A percentile compares a stretch with the other conserved stretches of the same genome.
phyloP scores from a whole-genome alignment of 2,797 vertebrate species.

The Pteropus rufus region DNA sequence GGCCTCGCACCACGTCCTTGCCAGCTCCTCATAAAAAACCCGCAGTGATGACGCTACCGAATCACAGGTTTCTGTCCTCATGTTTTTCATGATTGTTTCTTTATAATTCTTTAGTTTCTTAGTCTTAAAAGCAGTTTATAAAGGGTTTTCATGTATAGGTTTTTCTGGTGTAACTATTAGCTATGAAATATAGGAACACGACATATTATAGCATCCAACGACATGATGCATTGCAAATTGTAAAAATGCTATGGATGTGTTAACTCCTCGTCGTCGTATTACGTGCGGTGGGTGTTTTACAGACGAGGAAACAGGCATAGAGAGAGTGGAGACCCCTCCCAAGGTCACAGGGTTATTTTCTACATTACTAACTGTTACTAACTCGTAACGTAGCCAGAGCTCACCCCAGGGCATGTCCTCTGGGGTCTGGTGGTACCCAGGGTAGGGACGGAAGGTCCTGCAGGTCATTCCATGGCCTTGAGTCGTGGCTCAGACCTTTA shows the following conservation, averaged over 20 bases:
- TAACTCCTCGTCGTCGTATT: not conserved
- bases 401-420: not conserved
- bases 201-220: not conserved
- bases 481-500: rapidly evolving
- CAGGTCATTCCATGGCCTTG: rapidly evolving
- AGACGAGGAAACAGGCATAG: not conserved
- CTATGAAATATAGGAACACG: not conserved
- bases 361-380: no score
- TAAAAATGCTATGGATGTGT: not conserved
- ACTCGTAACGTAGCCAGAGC: not conserved
- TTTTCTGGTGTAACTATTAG: not conserved
- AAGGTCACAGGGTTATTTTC: not conserved
- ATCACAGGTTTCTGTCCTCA: not conserved
- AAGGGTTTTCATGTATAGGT: not conserved
- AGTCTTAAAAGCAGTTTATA: not conserved
- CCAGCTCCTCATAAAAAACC: not conserved
- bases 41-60: not conserved
- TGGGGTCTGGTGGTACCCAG: not conserved
- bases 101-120: not conserved
- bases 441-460: not conserved
- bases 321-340: no score
- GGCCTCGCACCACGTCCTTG: not conserved
- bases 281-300: not conserved
- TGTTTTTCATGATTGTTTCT: not conserved
- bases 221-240: not conserved